A percentile compares a stretch with the other conserved stretches of the same genome.
These are phyloP conservation scores for Dryadula phaetusa DNA, from an alignment of 2,888 invertebrate species.

Conservation along the genomic window DNA sequence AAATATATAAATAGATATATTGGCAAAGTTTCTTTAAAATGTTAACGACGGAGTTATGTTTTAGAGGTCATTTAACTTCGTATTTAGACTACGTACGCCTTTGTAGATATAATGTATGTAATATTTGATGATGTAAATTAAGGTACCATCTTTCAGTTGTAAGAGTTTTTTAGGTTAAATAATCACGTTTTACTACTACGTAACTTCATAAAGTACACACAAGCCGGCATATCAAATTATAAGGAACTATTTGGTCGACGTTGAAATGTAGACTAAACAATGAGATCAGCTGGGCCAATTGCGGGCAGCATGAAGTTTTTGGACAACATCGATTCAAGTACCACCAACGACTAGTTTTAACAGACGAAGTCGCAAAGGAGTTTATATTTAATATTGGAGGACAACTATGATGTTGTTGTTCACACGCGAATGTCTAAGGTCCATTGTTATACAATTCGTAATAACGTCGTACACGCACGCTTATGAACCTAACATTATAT, in stretches of 20 bases:
- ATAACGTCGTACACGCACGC: conserved; percentile 7
- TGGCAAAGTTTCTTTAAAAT: not conserved
- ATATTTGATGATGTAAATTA: too few relatives aligned
- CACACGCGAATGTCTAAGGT: conserved; percentile 24
- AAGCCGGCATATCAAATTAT: conserved; percentile 38
- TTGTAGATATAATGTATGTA: too few relatives aligned
- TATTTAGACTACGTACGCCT: too few relatives aligned
- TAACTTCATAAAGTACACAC: conserved; percentile 17
- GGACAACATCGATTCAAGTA: conserved; percentile 63
- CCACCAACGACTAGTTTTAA: conserved; percentile 46
- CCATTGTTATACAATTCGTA: conserved; percentile 24
- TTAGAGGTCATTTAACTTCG: too few relatives aligned
- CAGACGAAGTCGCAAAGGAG: conserved; percentile 32
- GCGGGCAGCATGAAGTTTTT: conserved; percentile 53
- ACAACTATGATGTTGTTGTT: conserved; percentile 24
- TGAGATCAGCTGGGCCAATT: conserved; percentile 72
- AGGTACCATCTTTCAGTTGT: too few relatives aligned
- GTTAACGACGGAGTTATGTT: too few relatives aligned
- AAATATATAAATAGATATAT: not conserved
- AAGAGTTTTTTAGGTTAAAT: too few relatives aligned
- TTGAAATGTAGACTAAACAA: conserved; percentile 78
- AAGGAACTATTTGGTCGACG: conserved; percentile 59
- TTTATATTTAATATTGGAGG: conserved; percentile 29
- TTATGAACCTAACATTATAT: not conserved
- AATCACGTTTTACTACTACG: not conserved